Evolutionary conservation across 2,888 invertebrate genomes (phyloP).

Genomic region (Napeogenes sylphis): DNA sequence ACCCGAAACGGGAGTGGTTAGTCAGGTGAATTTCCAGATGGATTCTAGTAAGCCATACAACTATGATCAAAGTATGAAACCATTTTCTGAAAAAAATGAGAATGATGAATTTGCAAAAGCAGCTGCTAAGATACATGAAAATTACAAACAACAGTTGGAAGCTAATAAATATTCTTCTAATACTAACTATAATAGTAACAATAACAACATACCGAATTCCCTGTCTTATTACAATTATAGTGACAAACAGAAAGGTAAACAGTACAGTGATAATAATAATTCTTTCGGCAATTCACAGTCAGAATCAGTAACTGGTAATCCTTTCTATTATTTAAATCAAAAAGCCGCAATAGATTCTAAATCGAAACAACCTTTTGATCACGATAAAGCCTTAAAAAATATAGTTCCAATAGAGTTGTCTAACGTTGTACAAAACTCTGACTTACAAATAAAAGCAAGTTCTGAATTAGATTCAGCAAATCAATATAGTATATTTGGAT

Average conservation of each 20-base stretch:
- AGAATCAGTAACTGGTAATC: slow-evolving; percentile 59
- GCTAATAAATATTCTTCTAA: slow-evolving; percentile 42
- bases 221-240: slow-evolving; percentile 42
- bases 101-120: slow-evolving; percentile 68
- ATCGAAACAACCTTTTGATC: slow-evolving; percentile 64
- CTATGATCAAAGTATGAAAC: slow-evolving; percentile 57
- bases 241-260: slow-evolving; percentile 52
- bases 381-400: slow-evolving; percentile 70
- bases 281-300: slow-evolving; percentile 45
- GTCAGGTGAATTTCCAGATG: slow-evolving; percentile 65
- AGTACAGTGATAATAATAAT: slow-evolving; percentile 43
- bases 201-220: slow-evolving; percentile 31
- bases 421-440: slow-evolving; percentile 61
- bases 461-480: slow-evolving; percentile 41
- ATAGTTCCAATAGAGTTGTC: slow-evolving; percentile 71
- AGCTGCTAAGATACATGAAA: slow-evolving; percentile 67
- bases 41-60: slow-evolving; percentile 57
- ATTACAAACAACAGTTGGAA: slow-evolving; percentile 56
- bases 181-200: slow-evolving; percentile 40
- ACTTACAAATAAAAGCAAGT: slow-evolving; percentile 44
- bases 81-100: slow-evolving; percentile 52
- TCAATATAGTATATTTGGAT: slow-evolving; percentile 44
- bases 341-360: slow-evolving; percentile 52
- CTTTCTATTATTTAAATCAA: slow-evolving; percentile 52
- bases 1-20: slow-evolving; percentile 52